Base-by-base conservation (phyloP, 2,113 vertebrate genomes). In the Muntiacus reevesi region DNA sequence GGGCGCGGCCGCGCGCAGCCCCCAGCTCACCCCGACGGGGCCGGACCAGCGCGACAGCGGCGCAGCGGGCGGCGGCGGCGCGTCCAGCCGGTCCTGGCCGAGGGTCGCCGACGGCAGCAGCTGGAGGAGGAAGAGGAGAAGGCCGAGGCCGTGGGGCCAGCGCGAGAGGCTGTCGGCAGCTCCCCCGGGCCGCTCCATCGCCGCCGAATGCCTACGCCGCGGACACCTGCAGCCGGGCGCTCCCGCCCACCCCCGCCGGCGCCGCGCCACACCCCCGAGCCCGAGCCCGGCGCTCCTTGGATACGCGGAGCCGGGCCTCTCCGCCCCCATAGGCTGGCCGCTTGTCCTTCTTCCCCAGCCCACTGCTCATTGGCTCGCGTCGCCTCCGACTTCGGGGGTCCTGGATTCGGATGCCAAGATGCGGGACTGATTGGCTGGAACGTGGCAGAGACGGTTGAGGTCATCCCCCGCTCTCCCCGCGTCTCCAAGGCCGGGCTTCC, bases 11-110 rank as follows among this genome's bases (percentile, higher is more conserved):
- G 67, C 89, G 87, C 97, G 97, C 64, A 89, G 86, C 67, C 96
- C 97, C 87, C 95, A 97, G 94, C 95, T 96, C 86, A 97, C 96
- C n/a, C 96, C 96, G 87, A 96, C 57, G 87, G 97, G 97, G 89
- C 98, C 97, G 4, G 92, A 10, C 87, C 98, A 97, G 91, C 74
- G 95, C 60, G 83, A 87, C 93, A 83, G 79, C 79, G 79, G 87
- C 79, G 89, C 64, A 2, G 98, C 93, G 14, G 96, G 96, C 40
- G 98, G 97, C 71, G 96, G 97, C 89, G 97, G 97, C 14, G 97
- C 95, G 97, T 98, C 98, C 97, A 98, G 97, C n/a, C 94, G 87
- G 95, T 98, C 98, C 92, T 87, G 97, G 74, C 97, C 94, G 13
- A 96, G 60, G 54, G 91, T 79, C 45, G 71, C 43, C 30, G 57